phyloP scores from a whole-genome alignment of 92 coral and sea anemone species.

The Zoanthus sansibaricus region DNA sequence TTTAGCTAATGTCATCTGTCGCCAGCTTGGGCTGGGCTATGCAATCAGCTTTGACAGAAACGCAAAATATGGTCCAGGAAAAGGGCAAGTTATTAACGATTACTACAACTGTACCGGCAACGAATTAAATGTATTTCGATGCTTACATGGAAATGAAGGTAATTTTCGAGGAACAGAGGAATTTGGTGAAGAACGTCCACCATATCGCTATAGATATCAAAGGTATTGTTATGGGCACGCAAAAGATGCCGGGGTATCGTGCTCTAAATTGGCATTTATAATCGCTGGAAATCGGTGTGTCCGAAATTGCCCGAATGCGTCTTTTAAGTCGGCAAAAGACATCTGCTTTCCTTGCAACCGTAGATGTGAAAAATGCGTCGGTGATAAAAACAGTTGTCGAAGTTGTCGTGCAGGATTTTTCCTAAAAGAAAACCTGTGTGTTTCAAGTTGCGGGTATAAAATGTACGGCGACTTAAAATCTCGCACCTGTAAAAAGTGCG shows the following conservation, averaged over 20 bases:
- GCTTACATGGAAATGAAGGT: conserved; percentile 47
- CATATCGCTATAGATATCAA: background rate
- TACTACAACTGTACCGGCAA: conserved; percentile 64
- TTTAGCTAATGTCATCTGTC: conserved; percentile 81
- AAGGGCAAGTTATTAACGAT: conserved; percentile 68
- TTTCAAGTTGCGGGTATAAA: conserved; percentile 61
- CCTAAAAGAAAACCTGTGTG: conserved; percentile 63
- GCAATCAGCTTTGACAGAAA: conserved; percentile 67
- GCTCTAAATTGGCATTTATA: conserved; percentile 63
- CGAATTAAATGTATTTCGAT: conserved; percentile 70
- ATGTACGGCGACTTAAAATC: conserved; percentile 65
- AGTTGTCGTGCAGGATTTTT: conserved; percentile 70
- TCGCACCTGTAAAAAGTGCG: conserved; percentile 69
- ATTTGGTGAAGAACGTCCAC: background rate
- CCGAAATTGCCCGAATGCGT: conserved; percentile 11
- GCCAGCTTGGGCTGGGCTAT: conserved; percentile 79
- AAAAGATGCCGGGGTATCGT: conserved; percentile 77
- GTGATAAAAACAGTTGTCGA: conserved; percentile 54
- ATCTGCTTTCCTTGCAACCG: conserved; percentile 62
- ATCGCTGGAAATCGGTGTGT: conserved; percentile 58
- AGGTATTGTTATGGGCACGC: conserved; percentile 70
- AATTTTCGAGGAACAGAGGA: background rate
- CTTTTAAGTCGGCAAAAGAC: conserved; percentile 70
- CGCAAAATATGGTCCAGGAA: conserved; percentile 69
- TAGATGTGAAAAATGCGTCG: conserved; percentile 67